A percentile compares a stretch with the other conserved stretches of the same genome.
These are phyloP conservation scores for Hippocampus mohnikei DNA, from an alignment of 2,113 vertebrate species.

Conservation along the genomic window DNA sequence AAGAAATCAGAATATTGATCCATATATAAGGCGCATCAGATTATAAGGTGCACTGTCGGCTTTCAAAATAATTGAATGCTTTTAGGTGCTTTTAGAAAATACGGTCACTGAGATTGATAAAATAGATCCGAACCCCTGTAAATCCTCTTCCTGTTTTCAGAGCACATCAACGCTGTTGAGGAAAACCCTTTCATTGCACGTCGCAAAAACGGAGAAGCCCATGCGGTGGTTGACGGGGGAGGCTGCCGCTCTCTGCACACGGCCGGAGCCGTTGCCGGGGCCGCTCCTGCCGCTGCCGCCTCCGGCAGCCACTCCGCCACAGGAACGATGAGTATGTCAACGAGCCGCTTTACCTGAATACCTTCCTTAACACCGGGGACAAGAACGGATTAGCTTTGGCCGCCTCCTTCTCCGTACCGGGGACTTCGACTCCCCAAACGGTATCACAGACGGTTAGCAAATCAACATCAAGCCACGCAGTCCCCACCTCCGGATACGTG, in stretches of 20 bases:
- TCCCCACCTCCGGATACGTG: conserved; percentile 58
- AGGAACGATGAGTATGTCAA: conserved; percentile 90
- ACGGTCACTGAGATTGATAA: too few species aligned
- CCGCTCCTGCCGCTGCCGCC: conserved; percentile 39
- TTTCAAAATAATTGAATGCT: too few species aligned
- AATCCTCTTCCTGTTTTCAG: conserved; percentile 53
- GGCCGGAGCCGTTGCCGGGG: conserved; percentile 48
- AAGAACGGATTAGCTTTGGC: conserved; percentile 73
- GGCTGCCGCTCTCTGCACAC: conserved; percentile 78
- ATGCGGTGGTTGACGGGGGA: conserved; percentile 82
- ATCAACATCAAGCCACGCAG: conserved; percentile 56
- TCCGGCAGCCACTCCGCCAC: conserved; percentile 72
- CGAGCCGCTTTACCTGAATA: conserved; percentile 94
- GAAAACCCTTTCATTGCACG: conserved; percentile 95
- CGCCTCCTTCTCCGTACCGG: conserved; percentile 51
- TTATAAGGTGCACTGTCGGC: too few species aligned
- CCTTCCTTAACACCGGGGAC: conserved; percentile 82
- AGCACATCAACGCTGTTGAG: conserved; percentile 90
- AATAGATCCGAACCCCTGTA: background rate
- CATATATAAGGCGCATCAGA: too few species aligned
- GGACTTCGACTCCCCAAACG: conserved; percentile 46
- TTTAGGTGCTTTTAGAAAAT: too few species aligned
- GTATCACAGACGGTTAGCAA: conserved; percentile 59
- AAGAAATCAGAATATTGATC: too few species aligned
- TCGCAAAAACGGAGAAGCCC: conserved; percentile 88